Base-by-base conservation (phyloP, 2,113 vertebrate species). In the Lagopus leucura region DNA sequence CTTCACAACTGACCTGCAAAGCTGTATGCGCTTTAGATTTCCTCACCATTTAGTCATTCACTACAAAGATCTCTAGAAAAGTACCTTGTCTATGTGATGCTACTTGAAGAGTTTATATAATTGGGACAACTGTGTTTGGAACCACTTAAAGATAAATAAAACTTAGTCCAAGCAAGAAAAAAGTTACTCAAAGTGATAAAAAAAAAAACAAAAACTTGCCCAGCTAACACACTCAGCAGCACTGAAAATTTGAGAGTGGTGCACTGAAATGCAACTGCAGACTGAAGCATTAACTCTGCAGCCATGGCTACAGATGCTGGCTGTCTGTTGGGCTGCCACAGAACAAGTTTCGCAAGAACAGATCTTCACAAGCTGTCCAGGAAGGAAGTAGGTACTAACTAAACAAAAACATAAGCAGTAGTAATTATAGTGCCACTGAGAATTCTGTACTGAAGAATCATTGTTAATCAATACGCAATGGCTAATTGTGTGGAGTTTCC, bases 121-220 rank as follows among this genome's bases (percentile, higher is more conserved):
- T 19, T 24, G 7, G 27, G 8, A 61, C 27, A 55, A 28, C n/a
- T 92, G 71, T 77, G 42, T 57, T 79, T 61, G 58, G 24, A 69
- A 30, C 8, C 25, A 69, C 54, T 76, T 85, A 58, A 77, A 55
- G 34, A 66, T 6, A 30, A 3, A 12, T 6, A 72, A 84, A 89
- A 90, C 3, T 25, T 84, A 78, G 36, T 63, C 36, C 40, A 87
- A 87, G 66, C 4, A 86, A 60, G 60, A 89, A 82, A 21, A 1
- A 8, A 0, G 2, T 38, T 66, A 2, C 0, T 58, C 21, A 58
- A 67, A n/a, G 38, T 3, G 16, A 22, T 81, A 7, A 50, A 50
- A 50, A 22, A 52, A 52, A 67, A 71, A 77, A 32, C 10, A 50
- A 45, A 27, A 87, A n/a, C 47, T 48, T 45, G n/a, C 14, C 30